These are phyloP conservation scores for Etheostoma spectabile DNA, from an alignment of 2,113 vertebrate genomes.

Conservation along the genomic window DNA sequence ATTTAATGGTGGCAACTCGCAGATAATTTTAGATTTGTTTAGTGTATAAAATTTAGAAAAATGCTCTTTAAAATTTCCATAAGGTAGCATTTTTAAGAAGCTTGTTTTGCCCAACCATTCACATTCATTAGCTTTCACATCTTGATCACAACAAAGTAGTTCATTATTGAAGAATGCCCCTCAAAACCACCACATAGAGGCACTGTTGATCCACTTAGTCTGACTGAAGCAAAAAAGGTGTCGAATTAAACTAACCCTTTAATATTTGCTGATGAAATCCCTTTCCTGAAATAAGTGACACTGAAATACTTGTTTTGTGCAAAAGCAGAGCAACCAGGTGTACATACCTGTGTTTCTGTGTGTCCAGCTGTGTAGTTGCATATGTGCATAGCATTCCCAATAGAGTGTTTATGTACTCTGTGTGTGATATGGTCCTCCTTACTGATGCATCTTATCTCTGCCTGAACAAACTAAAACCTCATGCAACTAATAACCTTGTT, in stretches of 20 bases:
- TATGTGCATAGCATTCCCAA: not conserved
- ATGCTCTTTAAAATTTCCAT: no score
- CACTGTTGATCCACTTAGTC: constrained; percentile 8
- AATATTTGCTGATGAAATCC: not conserved
- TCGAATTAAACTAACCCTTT: not conserved
- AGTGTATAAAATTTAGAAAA: not conserved
- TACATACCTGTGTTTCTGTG: not conserved
- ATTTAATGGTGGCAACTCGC: not conserved
- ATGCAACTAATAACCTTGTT: not conserved
- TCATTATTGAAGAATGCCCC: not conserved
- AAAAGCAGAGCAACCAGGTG: not conserved
- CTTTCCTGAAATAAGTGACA: not conserved
- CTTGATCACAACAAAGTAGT: not conserved
- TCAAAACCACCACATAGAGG: constrained; percentile 35
- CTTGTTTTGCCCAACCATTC: not conserved
- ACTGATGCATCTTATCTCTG: constrained; percentile 1
- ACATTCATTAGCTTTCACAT: not conserved
- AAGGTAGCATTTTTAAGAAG: not conserved
- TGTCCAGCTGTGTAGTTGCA: constrained; percentile 9
- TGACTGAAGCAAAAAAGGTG: not conserved
- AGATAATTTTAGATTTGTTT: not conserved
- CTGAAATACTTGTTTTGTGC: constrained; percentile 2
- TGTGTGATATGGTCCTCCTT: not conserved
- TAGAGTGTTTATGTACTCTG: not conserved
- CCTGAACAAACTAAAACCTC: not conserved